A percentile compares a stretch with the other conserved stretches of the same genome.
These are phyloP conservation scores for Hafferia zeledoni DNA, from an alignment of 2,797 vertebrate genomes.

Conservation along the genomic window DNA sequence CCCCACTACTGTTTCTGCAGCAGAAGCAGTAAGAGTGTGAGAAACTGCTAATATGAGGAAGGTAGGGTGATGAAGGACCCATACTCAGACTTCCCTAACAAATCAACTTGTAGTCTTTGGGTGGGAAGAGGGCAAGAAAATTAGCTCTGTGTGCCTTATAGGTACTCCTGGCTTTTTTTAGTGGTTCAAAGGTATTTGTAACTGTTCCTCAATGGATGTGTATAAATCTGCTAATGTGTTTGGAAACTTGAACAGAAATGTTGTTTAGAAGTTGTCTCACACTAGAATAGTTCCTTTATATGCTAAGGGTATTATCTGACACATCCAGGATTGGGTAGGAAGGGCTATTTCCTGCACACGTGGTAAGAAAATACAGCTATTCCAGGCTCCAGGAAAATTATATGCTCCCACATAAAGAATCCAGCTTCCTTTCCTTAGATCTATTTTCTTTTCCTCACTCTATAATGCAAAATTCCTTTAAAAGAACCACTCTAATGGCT, in stretches of 20 bases:
- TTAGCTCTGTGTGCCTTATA: not conserved
- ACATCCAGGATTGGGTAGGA: slow-evolving; percentile 18
- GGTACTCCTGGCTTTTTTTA: not conserved
- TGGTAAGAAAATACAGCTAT: slow-evolving; percentile 55
- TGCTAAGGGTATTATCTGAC: slow-evolving; percentile 10
- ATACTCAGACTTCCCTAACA: not conserved
- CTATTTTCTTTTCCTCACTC: slow-evolving; percentile 13
- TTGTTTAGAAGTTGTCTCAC: not conserved
- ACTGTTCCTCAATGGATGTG: not conserved
- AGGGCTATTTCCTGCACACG: slow-evolving; percentile 56
- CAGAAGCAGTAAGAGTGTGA: not conserved
- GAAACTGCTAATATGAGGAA: not conserved
- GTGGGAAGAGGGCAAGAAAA: not conserved
- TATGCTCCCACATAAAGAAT: slow-evolving; percentile 33
- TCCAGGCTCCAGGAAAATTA: slow-evolving; percentile 29
- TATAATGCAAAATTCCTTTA: not conserved
- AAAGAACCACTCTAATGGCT: not conserved
- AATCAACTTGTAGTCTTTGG: not conserved
- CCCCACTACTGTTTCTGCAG: not conserved
- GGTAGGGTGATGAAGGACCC: not conserved
- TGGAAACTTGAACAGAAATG: not conserved
- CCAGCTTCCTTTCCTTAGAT: slow-evolving; percentile 33
- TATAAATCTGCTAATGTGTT: not conserved
- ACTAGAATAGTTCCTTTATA: not conserved
- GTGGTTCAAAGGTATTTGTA: not conserved